Evolutionary conservation across 2,888 invertebrate genomes (phyloP), one percentile per base, ranked within the genome.

Genomic region (Charanyca ferruginea): DNA sequence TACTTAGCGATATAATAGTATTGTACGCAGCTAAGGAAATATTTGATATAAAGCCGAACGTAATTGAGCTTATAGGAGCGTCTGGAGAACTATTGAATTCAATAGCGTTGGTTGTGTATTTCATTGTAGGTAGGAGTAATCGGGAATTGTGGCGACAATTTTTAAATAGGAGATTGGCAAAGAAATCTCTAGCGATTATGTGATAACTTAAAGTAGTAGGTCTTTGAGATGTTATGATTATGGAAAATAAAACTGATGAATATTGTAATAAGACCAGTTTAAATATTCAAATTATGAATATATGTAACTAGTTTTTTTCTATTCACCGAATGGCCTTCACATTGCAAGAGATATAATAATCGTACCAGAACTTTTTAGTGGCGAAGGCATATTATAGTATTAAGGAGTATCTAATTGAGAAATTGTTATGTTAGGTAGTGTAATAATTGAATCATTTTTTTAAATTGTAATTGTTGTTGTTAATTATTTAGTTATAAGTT

Each of bases 21-120:
- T 51, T 59, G 0, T 59, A 45, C 23, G 64, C 60, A 18, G 58
- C 42, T 32, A 57, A 60, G 11, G 57, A 32, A 25, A 23, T 60
- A 22, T 42, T 60, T 20, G 23, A 45, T 9, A 9, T 51, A 18
- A 61, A 44, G 16, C 13, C 32, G 32, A 58, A 44, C 11, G 13
- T 45, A 25, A 2, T 62, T 5, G 62, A 47, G 38, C 6, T 38
- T 13, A 7, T 35, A 23, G 20, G 41, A 28, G n/a, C 41, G 0
- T 44, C 25, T 8, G 32, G 28, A n/a, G 57, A 57, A n/a, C 16
- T 32, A 16, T 20, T 57, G n/a, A 58, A 53, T 41, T 41, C 23
- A 41, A 53, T 48, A 38, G 18, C 18, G 2, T 48, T 58, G 9
- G 32, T 23, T 23, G 16, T 58, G 5, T 38, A 57, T 22, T 45